Evolutionary conservation across 2,113 vertebrate genomes (phyloP), one percentile per base, ranked within the genome.

Genomic region (Piaya cayana): DNA sequence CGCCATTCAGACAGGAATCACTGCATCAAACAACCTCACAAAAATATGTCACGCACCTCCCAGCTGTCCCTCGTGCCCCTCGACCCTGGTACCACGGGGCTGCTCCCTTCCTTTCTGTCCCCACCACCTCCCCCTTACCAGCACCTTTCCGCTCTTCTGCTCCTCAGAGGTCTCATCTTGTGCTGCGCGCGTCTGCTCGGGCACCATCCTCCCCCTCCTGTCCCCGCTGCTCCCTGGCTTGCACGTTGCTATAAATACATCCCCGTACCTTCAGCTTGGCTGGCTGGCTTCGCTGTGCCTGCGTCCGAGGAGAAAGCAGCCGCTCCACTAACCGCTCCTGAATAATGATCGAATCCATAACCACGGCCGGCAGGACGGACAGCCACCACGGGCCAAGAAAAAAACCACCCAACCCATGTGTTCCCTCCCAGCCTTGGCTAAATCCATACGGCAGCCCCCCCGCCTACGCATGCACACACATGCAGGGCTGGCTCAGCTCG

Each of bases 261-360:
- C 52, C 50, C 90, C 58, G 96, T 99, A 99, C 99, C 99, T 99
- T 99, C 97, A 99, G 98, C 95, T 98, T 97, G 96, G 98, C 98
- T 3, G 98, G 97, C 82, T 97, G 98, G 90, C 97, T 97, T 86
- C 98, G 96, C 96, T 98, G 98, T 89, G 97, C 98, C 97, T 98
- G 99, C 85, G 98, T 98, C 97, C 98, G 97, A 8, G 99, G 99
- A 65, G 99, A 99, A 85, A 99, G 98, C 96, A 99, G 98, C 94
- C 98, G 98, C 97, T 99, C 99, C 94, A 99, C 99, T 82, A 99
- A 98, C 96, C 98, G 99, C 96, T 99, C 99, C 97, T 99, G 99
- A 91, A 99, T 98, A 81, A 99, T 98, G 98, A 99, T 98, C 70
- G 99, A 98, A 98, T 99, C 99, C 99, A 99, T 99, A 92, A 92